Evolutionary conservation across 2,113 vertebrate genomes (phyloP), one percentile per base, ranked within the genome.

Genomic region (Tragelaphus buxtoni): DNA sequence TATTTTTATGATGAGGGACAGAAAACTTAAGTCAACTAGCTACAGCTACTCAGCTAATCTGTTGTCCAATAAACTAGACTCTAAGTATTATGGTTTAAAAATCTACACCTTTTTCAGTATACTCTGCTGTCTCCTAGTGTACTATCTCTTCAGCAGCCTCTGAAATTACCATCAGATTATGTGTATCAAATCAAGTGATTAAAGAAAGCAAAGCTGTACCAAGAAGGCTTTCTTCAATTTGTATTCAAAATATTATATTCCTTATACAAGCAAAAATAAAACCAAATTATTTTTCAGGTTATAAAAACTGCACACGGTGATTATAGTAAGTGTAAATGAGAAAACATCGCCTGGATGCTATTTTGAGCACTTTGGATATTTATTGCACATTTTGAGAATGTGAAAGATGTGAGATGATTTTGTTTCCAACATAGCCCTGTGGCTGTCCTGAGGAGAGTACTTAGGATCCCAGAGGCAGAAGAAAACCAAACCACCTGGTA

Each of bases 201-300:
- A 94, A 87, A 80, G 32, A 91, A 95, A 93, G 16, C 18, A 93
- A 95, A 55, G 5, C 7, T 53, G 2, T 84, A 47, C 24, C 30
- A 76, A 96, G 35, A 91, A 93, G 49, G 18, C 3, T 91, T 77
- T 96, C 20, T 91, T 92, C 45, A 77, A 63, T 63, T 97, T 90
- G 28, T 51, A 72, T 88, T 90, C 53, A 92, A 81, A 88, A 90
- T 30, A 9, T 2, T 72, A 30, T 13, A 65, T 56, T 20, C n/a
- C 5, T 47, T 35, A 18, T 56, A 74, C 87, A 91, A 60, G 55
- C 24, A 92, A 93, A 93, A 18, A 5, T 76, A 65, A 90, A 83
- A 45, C 6, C 0, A 63, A 81, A 49, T 80, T 65, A 11, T 35
- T 60, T 69, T 94, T 76, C 55, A 53, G 4, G 35, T 93, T 74